Evolutionary conservation across 2,113 vertebrate genomes (phyloP).

Genomic region (Sterrhoptilus dennistouni): DNA sequence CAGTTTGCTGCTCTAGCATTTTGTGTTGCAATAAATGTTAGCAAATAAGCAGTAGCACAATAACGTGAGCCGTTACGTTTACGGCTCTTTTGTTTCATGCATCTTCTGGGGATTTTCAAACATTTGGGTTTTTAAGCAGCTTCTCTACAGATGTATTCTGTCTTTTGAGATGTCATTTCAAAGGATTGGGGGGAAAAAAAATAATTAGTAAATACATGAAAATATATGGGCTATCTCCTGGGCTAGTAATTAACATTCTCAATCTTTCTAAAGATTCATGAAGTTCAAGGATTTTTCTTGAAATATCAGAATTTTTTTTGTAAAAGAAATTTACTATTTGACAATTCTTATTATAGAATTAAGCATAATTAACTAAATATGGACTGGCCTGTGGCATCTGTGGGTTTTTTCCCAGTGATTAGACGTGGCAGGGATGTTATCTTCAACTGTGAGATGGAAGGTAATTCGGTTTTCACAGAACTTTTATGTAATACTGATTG

Average conservation of each 20-base stretch:
- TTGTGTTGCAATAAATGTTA: background rate
- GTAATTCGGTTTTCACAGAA: slow-evolving; percentile 67
- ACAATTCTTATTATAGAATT: slow-evolving; percentile 47
- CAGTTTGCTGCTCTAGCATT: background rate
- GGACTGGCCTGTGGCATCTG: slow-evolving; percentile 29
- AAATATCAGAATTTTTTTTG: background rate
- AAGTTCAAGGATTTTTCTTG: slow-evolving; percentile 12
- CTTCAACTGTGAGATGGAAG: slow-evolving; percentile 61
- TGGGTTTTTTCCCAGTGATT: slow-evolving; percentile 36
- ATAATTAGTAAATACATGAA: background rate
- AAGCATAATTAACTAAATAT: slow-evolving; percentile 50
- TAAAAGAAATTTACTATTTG: slow-evolving; percentile 37
- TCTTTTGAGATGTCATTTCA: background rate
- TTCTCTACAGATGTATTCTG: background rate
- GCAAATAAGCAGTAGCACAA: background rate
- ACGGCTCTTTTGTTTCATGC: background rate
- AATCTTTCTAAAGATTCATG: background rate
- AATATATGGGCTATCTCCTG: background rate
- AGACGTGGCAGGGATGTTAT: slow-evolving; percentile 68
- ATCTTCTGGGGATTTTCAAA: background rate
- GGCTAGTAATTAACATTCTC: background rate
- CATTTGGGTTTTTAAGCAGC: background rate
- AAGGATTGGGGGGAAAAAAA: background rate
- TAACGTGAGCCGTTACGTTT: background rate
- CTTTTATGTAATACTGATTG: slow-evolving; percentile 58